Percentiles rank a stretch among this genome's conserved stretches.
phyloP scores from a whole-genome alignment of 1,140 invertebrate species.

The Drosophila funebris region DNA sequence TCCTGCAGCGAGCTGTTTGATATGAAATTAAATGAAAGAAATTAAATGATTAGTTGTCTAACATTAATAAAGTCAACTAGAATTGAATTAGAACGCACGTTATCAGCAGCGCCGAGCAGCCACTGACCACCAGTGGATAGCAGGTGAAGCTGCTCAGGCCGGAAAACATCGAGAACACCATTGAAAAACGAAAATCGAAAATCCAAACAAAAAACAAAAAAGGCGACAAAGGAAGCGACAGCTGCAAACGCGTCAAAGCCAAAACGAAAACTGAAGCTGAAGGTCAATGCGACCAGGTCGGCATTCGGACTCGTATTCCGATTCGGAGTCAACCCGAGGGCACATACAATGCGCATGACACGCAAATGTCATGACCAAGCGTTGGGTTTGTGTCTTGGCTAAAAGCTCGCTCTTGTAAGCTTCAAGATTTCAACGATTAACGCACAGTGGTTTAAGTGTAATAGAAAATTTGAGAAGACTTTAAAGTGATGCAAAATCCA shows the following conservation, averaged over 20 bases:
- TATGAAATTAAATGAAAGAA: not conserved
- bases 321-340: not conserved
- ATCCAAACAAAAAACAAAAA: constrained; percentile 57
- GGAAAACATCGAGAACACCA: constrained; percentile 76
- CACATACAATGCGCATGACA: constrained; percentile 52
- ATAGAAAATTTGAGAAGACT: not conserved
- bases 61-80: too few species aligned
- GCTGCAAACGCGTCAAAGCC: constrained; percentile 53
- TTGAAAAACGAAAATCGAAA: constrained; percentile 63
- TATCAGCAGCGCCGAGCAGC: constrained; percentile 71
- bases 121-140: constrained; percentile 80
- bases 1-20: constrained; percentile 68
- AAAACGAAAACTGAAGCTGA: constrained; percentile 63
- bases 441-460: constrained; percentile 33
- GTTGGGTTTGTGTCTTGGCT: constrained; percentile 26
- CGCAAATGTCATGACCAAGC: not conserved
- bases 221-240: constrained; percentile 49
- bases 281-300: constrained; percentile 60
- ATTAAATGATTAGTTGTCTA: not conserved
- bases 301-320: constrained; percentile 13
- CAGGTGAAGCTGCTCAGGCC: constrained; percentile 80
- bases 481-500: too few species aligned
- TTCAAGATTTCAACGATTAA: not conserved
- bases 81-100: constrained; percentile 55
- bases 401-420: constrained; percentile 25